phyloP scores from a whole-genome alignment of 1,140 invertebrate genomes.

The Apolygus lucorum region DNA sequence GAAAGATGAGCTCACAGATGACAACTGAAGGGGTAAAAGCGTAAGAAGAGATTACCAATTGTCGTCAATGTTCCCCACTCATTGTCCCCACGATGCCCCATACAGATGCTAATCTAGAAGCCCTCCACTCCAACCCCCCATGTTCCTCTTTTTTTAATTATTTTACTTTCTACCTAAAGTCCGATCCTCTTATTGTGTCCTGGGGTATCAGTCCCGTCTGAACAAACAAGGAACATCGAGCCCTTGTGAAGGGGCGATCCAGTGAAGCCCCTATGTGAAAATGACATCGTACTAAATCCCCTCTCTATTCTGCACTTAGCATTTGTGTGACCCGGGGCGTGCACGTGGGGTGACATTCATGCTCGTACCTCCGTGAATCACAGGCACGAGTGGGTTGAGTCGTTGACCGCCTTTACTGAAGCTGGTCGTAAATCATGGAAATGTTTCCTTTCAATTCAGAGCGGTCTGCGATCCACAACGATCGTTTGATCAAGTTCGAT shows the following conservation, averaged over 20 bases:
- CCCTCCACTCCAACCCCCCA: not conserved
- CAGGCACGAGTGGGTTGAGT: too few relatives aligned
- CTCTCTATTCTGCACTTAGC: not conserved
- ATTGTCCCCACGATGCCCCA: not conserved
- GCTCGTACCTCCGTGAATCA: too few relatives aligned
- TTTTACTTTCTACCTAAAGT: constrained; percentile 14
- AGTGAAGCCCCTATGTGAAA: not conserved
- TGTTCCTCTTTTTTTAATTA: constrained; percentile 1
- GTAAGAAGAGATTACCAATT: constrained; percentile 15
- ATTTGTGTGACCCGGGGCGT: not conserved
- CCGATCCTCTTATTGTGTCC: constrained; percentile 9
- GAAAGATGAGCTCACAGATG: not conserved
- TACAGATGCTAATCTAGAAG: constrained; percentile 4
- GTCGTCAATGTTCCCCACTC: not conserved
- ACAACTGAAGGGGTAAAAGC: not conserved
- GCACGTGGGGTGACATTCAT: not conserved
- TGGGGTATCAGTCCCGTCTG: not conserved
- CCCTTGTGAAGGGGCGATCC: not conserved
- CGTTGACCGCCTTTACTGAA: too few relatives aligned
- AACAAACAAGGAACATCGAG: constrained; percentile 16
- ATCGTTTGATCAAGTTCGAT: too few relatives aligned
- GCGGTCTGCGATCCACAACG: too few relatives aligned
- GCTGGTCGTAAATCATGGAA: too few relatives aligned
- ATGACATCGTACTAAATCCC: not conserved
- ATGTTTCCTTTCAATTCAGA: too few relatives aligned